Conservation (phyloP, 2,888 invertebrate species). For the Spodoptera littoralis region DNA sequence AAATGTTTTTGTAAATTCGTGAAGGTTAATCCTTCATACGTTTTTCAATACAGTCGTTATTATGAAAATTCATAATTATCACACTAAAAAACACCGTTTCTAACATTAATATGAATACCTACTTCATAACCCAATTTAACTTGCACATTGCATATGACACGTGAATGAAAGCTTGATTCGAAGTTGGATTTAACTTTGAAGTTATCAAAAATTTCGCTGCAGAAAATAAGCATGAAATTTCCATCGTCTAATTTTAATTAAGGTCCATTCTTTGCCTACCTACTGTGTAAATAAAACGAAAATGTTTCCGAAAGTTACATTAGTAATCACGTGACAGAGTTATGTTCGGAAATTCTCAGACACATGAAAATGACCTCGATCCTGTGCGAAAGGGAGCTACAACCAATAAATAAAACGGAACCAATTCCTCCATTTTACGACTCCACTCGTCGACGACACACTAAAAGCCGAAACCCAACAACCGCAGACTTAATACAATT, state of each 20-base stretch:
- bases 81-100: no score
- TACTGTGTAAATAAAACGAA: no score
- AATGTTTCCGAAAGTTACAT: no score
- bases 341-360: neutral
- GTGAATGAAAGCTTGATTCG: conserved; percentile 32
- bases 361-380: neutral
- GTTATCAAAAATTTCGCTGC: conserved; percentile 31
- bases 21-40: no score
- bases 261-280: no score
- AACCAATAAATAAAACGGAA: conserved; percentile 30
- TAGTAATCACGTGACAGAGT: neutral
- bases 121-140: conserved; percentile 40
- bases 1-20: no score
- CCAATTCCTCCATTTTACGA: conserved; percentile 41
- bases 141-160: conserved; percentile 43
- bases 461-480: conserved; percentile 53
- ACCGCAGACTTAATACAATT: conserved; percentile 60
- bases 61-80: neutral
- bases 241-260: no score
- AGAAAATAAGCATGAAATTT: conserved; percentile 1
- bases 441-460: conserved; percentile 28
- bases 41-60: no score
- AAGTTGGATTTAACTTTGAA: conserved; percentile 22
- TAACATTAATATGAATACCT: neutral
- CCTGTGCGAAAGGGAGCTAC: conserved; percentile 19